Evolutionary conservation across 2,888 invertebrate genomes (phyloP), one percentile per base, ranked within the genome.

Genomic region (Phengaris alcon): DNA sequence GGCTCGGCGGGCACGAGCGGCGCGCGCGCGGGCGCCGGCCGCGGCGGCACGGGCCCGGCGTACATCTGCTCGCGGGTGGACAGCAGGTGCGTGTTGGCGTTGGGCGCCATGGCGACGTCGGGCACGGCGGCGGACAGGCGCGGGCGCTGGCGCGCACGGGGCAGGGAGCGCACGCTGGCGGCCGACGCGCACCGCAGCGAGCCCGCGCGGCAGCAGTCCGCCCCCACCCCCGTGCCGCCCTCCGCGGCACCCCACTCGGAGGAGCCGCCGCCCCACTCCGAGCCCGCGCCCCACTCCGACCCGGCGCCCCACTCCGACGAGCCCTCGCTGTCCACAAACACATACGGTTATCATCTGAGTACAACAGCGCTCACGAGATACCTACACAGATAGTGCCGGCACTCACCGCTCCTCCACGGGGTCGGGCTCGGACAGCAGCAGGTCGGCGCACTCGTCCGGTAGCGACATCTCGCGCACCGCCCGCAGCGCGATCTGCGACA

Each of bases 391-490:
- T 44, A 76, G 10, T 12, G 15, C 5, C 2, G 10, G 12, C 9
- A 51, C 74, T 79, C 51, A 87, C 87, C 83, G 82, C 76, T 87
- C 86, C 51, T 77, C 81, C 0, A 83, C 82, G 5, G 83, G 73
- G 35, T 87, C 88, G 0, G 82, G 79, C 5, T 82, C 84, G 59
- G 76, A 75, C 68, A 92, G 81, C 77, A 92, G 78, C 75, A 91
- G 81, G 0, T 90, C 91, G 0, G 91, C 90, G 80, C 93, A 92
- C 12, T 89, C 82, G 83, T 99, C 99, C 0, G 99, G 99, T 77
- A 98, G 94, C 84, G 98, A 98, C 90, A 98, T 97, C 92, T 99
- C 99, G 72, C 99, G 95, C 13, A 99, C 98, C 2, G 98, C 98
- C 8, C 98, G 95, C 82, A 99, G 90, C 76, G 98, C 96, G 79